phyloP scores from a whole-genome alignment of 2,113 vertebrate genomes.

The Canis aureus region DNA sequence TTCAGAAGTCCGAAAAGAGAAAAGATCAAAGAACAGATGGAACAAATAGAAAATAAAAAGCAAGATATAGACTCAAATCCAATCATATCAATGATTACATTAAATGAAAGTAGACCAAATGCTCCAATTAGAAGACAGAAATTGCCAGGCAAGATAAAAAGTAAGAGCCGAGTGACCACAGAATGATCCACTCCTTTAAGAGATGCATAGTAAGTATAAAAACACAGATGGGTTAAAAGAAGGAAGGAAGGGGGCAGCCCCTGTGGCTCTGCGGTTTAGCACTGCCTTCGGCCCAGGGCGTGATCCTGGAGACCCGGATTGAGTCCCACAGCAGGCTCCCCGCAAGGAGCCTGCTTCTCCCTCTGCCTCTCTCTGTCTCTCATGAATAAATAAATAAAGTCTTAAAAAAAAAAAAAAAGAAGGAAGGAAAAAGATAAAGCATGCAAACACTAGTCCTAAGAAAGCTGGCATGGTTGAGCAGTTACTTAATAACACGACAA shows the following conservation, averaged over 20 bases:
- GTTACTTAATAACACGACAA: background rate
- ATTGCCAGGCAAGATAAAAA: background rate
- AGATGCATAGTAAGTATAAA: background rate
- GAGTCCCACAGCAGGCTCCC: too few relatives aligned
- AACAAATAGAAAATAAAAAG: background rate
- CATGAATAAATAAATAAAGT: too few relatives aligned
- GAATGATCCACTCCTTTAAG: background rate
- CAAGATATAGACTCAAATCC: background rate
- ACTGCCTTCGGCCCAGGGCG: too few relatives aligned
- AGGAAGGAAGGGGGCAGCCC: background rate
- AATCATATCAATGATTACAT: background rate
- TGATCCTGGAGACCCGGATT: too few relatives aligned
- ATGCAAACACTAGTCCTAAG: background rate
- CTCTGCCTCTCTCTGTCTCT: too few relatives aligned
- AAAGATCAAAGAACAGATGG: background rate
- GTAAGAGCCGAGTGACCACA: background rate
- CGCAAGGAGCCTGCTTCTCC: too few relatives aligned
- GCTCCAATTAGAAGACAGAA: background rate
- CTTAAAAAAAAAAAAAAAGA: background rate
- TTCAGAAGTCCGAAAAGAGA: background rate
- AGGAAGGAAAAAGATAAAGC: background rate
- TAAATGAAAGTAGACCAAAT: background rate
- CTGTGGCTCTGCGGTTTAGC: too few relatives aligned
- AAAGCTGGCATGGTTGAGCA: background rate
- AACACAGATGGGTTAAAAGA: background rate